phyloP scores from a whole-genome alignment of 2,888 invertebrate genomes.

The Heliothis peltigera region DNA sequence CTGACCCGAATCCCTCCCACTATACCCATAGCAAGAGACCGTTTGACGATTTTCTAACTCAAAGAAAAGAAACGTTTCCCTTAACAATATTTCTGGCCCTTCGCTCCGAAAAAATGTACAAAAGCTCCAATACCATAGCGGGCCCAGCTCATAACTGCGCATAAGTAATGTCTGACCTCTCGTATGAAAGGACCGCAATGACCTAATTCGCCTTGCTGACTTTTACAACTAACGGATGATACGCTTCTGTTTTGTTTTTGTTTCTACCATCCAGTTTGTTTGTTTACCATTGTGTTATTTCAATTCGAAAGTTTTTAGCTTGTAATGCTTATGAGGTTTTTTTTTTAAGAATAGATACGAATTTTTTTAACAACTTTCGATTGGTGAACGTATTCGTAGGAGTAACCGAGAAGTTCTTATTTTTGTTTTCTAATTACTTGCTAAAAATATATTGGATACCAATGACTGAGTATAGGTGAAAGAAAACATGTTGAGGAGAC shows the following conservation, averaged over 20 bases:
- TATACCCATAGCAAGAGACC: no score
- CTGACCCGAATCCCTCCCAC: no score
- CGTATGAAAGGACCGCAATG: conserved; percentile 21
- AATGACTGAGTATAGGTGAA: no score
- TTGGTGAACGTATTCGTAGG: no score
- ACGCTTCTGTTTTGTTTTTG: conserved; percentile 25
- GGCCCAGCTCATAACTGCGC: conserved; percentile 37
- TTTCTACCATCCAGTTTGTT: conserved; percentile 11
- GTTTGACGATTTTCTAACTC: no score
- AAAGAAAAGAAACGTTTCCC: not conserved
- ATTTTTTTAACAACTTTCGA: no score
- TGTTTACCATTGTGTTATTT: conserved; percentile 31
- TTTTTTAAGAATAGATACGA: no score
- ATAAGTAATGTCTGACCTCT: conserved; percentile 47
- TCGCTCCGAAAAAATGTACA: conserved; percentile 2
- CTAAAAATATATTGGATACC: no score
- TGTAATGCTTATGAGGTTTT: not conserved
- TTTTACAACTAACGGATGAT: conserved; percentile 38
- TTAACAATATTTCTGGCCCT: not conserved
- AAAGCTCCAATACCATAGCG: not conserved
- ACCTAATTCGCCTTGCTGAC: conserved; percentile 52
- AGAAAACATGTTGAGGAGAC: no score
- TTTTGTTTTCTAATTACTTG: no score
- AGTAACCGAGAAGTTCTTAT: no score
- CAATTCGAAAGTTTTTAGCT: not conserved